These are phyloP conservation scores for Neolamprologus hecqui DNA, from an alignment of 2,113 vertebrate genomes.

Conservation along the genomic window DNA sequence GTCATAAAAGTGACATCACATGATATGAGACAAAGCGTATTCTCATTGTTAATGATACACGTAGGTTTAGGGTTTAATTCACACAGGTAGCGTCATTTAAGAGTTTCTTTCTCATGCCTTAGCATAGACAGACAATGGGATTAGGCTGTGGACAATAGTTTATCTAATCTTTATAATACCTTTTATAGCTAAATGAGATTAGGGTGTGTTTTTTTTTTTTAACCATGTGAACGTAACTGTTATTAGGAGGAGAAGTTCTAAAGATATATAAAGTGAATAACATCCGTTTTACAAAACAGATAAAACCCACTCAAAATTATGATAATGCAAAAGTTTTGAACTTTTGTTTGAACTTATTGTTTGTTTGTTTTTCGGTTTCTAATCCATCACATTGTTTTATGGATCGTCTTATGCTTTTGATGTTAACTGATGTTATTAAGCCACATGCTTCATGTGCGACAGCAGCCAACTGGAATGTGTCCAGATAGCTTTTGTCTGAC, in stretches of 20 bases:
- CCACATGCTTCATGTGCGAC: not conserved
- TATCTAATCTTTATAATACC: not conserved
- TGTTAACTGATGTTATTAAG: not conserved
- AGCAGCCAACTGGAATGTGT: not conserved
- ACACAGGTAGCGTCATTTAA: not conserved
- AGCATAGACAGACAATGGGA: not conserved
- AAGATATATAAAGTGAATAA: accelerated
- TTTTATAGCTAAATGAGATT: not conserved
- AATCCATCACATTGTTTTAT: not conserved
- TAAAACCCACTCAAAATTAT: not conserved
- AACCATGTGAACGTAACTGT: not conserved
- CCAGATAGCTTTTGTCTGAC: not conserved
- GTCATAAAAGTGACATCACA: not conserved
- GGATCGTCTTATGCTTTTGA: not conserved
- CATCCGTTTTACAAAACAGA: not conserved
- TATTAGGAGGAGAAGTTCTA: not conserved
- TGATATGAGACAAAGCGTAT: not conserved
- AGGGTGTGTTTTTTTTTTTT: not conserved
- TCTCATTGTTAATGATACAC: not conserved
- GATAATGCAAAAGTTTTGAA: not conserved
- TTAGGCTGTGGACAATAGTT: not conserved
- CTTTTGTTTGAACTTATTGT: not conserved
- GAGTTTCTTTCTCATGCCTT: not conserved
- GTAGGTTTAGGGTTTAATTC: not conserved
- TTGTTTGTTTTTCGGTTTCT: not conserved